Percentiles rank a stretch among this genome's conserved stretches.
phyloP scores from a whole-genome alignment of 2,888 invertebrate genomes.

The Teleogryllus oceanicus region DNA sequence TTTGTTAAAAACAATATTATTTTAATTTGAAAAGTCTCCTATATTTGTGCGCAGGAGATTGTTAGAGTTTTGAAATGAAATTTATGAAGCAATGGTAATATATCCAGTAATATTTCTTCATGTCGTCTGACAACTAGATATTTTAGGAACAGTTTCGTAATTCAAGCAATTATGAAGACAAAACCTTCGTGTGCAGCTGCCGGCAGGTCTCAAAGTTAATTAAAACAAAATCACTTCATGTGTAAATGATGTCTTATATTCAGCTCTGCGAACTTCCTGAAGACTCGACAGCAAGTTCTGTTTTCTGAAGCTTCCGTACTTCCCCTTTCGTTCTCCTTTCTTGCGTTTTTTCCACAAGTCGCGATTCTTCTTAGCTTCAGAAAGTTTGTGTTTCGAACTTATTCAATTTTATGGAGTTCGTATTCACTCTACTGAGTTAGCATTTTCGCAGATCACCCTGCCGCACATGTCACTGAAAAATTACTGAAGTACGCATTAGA shows the following conservation, averaged over 20 bases:
- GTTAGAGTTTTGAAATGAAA: too few relatives aligned
- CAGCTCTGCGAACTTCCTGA: not conserved
- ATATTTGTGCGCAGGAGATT: too few relatives aligned
- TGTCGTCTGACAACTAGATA: too few relatives aligned
- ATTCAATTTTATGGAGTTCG: slow-evolving; percentile 9
- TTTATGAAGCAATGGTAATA: too few relatives aligned
- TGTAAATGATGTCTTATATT: slow-evolving; percentile 2
- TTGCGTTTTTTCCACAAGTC: not conserved
- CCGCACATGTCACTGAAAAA: not conserved
- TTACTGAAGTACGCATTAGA: not conserved
- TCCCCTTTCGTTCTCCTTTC: not conserved
- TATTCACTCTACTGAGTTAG: not conserved
- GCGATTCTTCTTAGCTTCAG: not conserved
- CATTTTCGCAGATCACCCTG: not conserved
- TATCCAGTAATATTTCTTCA: too few relatives aligned
- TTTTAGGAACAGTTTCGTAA: too few relatives aligned
- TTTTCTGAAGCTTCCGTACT: not conserved
- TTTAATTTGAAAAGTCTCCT: too few relatives aligned
- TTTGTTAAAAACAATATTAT: too few relatives aligned
- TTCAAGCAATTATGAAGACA: too few relatives aligned
- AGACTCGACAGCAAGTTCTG: not conserved
- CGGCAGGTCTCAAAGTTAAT: not conserved
- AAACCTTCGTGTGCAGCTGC: not conserved
- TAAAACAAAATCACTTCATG: slow-evolving; percentile 9
- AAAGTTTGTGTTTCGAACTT: slow-evolving; percentile 1